phyloP scores from a whole-genome alignment of 2,888 invertebrate species.

The Melieria picta region DNA sequence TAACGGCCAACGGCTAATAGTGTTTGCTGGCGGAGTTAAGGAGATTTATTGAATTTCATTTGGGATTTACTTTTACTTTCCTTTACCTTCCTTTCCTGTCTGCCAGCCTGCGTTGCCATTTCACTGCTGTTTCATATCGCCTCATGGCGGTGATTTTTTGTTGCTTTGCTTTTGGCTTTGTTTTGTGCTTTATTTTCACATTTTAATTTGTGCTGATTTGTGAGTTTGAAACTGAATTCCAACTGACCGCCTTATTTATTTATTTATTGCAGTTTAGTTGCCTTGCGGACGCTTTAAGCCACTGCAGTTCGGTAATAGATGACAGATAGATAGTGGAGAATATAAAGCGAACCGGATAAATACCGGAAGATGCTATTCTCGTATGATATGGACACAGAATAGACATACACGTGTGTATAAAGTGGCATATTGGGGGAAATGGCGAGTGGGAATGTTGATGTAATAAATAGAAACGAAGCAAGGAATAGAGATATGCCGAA shows the following conservation, averaged over 20 bases:
- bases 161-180: not conserved
- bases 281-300: no score
- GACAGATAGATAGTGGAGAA: no score
- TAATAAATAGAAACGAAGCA: no score
- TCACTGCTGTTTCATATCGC: not conserved
- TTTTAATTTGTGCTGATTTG: slow-evolving; percentile 31
- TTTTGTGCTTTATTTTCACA: slow-evolving; percentile 5
- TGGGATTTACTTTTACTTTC: slow-evolving; percentile 27
- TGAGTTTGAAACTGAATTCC: slow-evolving; percentile 15
- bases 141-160: not conserved
- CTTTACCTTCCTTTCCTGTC: not conserved
- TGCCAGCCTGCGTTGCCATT: slow-evolving; percentile 6
- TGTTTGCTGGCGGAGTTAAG: slow-evolving; percentile 11
- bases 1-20: not conserved
- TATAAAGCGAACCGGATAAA: no score
- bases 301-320: no score
- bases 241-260: slow-evolving; percentile 15
- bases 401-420: no score
- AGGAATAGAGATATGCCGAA: no score
- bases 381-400: no score
- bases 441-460: no score
- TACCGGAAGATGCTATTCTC: no score
- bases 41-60: slow-evolving; percentile 31
- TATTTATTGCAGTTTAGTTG: not conserved
- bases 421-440: no score